A percentile compares a stretch with the other conserved stretches of the same genome.
phyloP scores from a whole-genome alignment of 64 coral and sea anemone genomes.

The Montipora capricornis region DNA sequence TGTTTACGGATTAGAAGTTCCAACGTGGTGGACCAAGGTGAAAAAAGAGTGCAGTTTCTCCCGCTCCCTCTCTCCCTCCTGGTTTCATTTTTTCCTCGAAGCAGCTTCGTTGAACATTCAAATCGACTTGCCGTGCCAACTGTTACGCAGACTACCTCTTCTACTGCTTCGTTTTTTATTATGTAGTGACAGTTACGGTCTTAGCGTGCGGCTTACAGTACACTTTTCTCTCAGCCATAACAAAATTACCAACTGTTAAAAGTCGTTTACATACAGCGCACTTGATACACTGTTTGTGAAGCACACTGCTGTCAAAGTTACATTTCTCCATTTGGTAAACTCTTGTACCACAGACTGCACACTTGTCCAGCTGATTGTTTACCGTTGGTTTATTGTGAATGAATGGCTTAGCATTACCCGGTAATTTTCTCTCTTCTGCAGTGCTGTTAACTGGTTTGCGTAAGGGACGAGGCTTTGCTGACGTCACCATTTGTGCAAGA shows the following conservation, averaged over 20 bases:
- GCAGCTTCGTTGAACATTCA: too few relatives aligned
- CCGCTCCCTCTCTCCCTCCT: too few relatives aligned
- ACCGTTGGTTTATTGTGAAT: slow-evolving; percentile 25
- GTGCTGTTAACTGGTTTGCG: not conserved
- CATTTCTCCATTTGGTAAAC: slow-evolving; percentile 99
- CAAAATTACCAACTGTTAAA: slow-evolving; percentile 97
- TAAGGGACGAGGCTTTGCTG: not conserved
- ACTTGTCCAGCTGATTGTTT: slow-evolving; percentile 53
- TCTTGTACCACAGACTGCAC: slow-evolving; percentile 83
- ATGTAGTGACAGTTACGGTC: slow-evolving; percentile 11
- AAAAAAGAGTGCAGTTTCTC: too few relatives aligned
- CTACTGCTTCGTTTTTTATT: not conserved
- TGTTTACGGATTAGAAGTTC: too few relatives aligned
- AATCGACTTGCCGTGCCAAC: too few relatives aligned
- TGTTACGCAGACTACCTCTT: too few relatives aligned
- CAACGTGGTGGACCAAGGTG: too few relatives aligned
- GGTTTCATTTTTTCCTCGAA: too few relatives aligned
- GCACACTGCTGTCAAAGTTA: slow-evolving; percentile 87
- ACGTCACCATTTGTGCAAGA: not conserved
- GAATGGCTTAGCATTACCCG: not conserved
- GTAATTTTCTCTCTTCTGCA: not conserved
- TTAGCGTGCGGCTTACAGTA: slow-evolving; percentile 90
- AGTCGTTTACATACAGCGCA: slow-evolving; percentile 93
- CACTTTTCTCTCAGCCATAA: slow-evolving; percentile 94
- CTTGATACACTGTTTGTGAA: slow-evolving; percentile 91